Percentiles rank a stretch among this genome's conserved stretches.
Evolutionary conservation across 2,888 invertebrate species (phyloP).

Genomic region (Nemotelus nigrinus): DNA sequence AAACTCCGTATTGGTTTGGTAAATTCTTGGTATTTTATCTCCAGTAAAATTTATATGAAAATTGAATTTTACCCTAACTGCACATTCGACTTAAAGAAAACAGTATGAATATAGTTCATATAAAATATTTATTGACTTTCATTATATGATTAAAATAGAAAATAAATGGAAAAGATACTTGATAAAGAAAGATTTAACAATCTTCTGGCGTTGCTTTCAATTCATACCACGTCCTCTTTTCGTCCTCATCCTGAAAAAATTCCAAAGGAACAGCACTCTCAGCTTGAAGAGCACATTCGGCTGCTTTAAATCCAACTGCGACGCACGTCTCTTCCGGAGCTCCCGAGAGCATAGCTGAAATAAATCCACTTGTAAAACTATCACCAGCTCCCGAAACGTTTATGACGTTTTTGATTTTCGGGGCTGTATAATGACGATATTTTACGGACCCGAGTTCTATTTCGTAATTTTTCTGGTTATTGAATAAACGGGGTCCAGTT

Average conservation of each 20-base stretch:
- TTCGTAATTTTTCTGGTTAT: constrained; percentile 48
- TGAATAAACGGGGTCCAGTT: constrained; percentile 50
- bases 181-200: no score
- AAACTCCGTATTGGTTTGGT: no score
- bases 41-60: no score
- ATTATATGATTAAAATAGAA: no score
- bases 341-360: constrained; percentile 70
- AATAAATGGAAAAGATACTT: no score
- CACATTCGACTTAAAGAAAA: no score
- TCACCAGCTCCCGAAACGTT: constrained; percentile 89
- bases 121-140: no score
- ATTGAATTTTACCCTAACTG: no score
- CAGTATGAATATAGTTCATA: no score
- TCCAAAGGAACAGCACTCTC: constrained; percentile 70
- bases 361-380: constrained; percentile 77
- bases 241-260: constrained; percentile 57
- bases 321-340: constrained; percentile 70
- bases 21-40: no score
- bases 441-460: constrained; percentile 53
- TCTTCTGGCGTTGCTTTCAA: background rate
- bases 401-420: constrained; percentile 65
- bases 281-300: constrained; percentile 70
- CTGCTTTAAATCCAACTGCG: constrained; percentile 71
- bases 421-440: constrained; percentile 65
- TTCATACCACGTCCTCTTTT: constrained; percentile 34